Evolutionary conservation across 2,888 invertebrate genomes (phyloP).

Genomic region (Allophyes oxyacanthae): DNA sequence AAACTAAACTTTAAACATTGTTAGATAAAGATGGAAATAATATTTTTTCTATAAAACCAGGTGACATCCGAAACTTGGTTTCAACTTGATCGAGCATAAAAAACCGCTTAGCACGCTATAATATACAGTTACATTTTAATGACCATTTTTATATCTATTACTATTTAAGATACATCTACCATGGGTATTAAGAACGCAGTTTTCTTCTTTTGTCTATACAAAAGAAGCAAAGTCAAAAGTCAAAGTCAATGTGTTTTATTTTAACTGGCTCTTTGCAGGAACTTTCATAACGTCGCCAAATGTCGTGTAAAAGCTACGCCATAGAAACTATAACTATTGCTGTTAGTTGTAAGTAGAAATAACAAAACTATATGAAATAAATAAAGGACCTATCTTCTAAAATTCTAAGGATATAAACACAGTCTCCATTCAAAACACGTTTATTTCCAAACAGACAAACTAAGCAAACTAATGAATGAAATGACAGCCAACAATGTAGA

Average conservation of each 20-base stretch:
- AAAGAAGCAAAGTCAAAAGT: no score
- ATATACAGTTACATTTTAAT: slow-evolving; percentile 76
- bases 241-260: no score
- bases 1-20: slow-evolving; percentile 51
- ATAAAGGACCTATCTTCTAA: no score
- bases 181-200: slow-evolving; percentile 30
- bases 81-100: slow-evolving; percentile 84
- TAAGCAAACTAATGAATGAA: slow-evolving; percentile 44
- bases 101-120: slow-evolving; percentile 79
- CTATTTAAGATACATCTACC: slow-evolving; percentile 49
- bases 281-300: no score
- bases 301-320: no score
- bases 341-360: no score
- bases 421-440: slow-evolving; percentile 1
- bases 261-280: no score
- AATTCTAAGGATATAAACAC: background rate
- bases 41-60: slow-evolving; percentile 63
- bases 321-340: background rate
- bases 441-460: slow-evolving; percentile 19
- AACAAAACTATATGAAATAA: no score
- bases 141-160: slow-evolving; percentile 52
- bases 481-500: slow-evolving; percentile 45
- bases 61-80: slow-evolving; percentile 82
- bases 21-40: slow-evolving; percentile 57
- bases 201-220: no score